phyloP scores from a whole-genome alignment of 2,113 vertebrate species.

The Acanthisitta chloris region DNA sequence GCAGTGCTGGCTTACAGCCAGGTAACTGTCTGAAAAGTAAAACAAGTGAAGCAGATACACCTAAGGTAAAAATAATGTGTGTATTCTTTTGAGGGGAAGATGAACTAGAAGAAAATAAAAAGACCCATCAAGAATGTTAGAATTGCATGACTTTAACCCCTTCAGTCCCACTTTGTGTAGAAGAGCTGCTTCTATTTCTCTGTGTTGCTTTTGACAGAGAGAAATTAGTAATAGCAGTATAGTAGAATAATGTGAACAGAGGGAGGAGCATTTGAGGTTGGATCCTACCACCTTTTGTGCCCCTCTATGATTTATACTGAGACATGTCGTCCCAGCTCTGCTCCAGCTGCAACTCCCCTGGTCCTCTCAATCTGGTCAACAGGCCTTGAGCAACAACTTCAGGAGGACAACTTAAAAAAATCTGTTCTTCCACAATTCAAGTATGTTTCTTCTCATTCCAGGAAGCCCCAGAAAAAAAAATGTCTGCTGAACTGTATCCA shows the following conservation, averaged over 20 bases:
- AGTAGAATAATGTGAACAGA: background rate
- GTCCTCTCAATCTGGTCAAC: background rate
- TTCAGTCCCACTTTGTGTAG: fast-evolving
- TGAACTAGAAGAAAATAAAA: slow-evolving; percentile 10
- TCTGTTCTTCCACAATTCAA: background rate
- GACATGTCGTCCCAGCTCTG: background rate
- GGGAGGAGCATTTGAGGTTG: background rate
- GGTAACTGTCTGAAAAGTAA: slow-evolving; percentile 53
- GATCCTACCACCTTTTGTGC: background rate
- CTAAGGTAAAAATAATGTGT: slow-evolving; percentile 40
- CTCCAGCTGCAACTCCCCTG: background rate
- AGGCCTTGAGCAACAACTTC: background rate
- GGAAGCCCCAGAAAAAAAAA: background rate
- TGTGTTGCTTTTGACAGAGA: background rate
- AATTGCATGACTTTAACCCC: background rate
- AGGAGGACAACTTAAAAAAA: background rate
- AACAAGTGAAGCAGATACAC: slow-evolving; percentile 40
- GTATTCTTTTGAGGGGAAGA: background rate
- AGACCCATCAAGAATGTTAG: background rate
- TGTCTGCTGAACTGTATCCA: background rate
- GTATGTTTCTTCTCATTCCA: background rate
- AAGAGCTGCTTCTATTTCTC: background rate
- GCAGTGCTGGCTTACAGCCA: slow-evolving; percentile 47
- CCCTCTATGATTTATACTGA: background rate
- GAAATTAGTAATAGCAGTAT: background rate